phyloP scores from a whole-genome alignment of 2,113 vertebrate species.

The Dryoscopus gambensis region DNA sequence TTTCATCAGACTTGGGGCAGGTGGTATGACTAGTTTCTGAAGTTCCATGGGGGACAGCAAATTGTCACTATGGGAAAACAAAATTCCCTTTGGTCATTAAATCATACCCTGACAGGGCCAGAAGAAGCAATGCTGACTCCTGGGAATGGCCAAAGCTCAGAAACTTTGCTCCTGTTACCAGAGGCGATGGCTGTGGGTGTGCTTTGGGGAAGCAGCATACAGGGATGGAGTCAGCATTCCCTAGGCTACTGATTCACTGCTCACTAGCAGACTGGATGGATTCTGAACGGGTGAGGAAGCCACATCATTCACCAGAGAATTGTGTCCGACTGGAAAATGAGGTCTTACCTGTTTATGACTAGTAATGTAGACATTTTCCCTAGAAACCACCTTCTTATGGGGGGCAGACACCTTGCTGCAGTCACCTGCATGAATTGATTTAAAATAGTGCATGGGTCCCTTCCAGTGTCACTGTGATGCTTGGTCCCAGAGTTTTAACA shows the following conservation, averaged over 20 bases:
- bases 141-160: not conserved
- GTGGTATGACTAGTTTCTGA: not conserved
- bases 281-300: not conserved
- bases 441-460: not conserved
- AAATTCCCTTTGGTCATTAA: not conserved
- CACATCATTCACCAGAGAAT: not conserved
- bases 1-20: not conserved
- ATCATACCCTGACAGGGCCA: not conserved
- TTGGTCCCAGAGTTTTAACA: not conserved
- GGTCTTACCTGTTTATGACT: not conserved
- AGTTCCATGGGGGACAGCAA: not conserved
- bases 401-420: not conserved
- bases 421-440: not conserved
- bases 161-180: not conserved
- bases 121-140: not conserved
- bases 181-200: rapidly evolving
- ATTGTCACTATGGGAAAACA: not conserved
- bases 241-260: not conserved
- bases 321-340: not conserved
- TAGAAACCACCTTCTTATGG: not conserved
- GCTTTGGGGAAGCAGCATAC: not conserved
- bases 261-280: not conserved
- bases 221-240: not conserved
- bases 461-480: not conserved
- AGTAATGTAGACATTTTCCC: not conserved